Conservation (phyloP, 1,140 invertebrate species). For the Kradibia gibbosae region DNA sequence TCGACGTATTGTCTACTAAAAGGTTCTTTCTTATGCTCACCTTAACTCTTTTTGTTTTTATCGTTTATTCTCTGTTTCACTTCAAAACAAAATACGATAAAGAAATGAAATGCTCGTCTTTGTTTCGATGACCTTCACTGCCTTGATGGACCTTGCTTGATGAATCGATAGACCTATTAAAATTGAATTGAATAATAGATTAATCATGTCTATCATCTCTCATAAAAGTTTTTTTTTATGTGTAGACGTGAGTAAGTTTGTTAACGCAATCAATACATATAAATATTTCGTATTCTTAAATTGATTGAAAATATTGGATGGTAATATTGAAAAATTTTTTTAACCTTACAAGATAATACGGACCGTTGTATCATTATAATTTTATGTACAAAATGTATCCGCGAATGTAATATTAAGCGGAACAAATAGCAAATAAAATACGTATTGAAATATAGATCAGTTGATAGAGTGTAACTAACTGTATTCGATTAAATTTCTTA, state of each 20-base stretch:
- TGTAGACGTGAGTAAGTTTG: slow-evolving; percentile 27
- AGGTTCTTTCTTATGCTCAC: slow-evolving; percentile 55
- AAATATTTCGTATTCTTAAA: no score
- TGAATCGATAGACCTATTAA: slow-evolving; percentile 61
- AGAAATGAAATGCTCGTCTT: slow-evolving; percentile 55
- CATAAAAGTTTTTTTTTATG: slow-evolving; percentile 24
- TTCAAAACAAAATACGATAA: neutral
- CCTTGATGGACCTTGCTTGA: slow-evolving; percentile 56
- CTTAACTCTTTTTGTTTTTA: slow-evolving; percentile 39
- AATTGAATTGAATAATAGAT: slow-evolving; percentile 65
- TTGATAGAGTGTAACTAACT: no score
- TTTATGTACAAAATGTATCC: no score
- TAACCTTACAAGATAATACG: no score
- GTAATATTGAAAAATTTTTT: no score
- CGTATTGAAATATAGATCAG: no score
- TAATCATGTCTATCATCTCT: slow-evolving; percentile 25
- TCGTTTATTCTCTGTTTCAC: neutral
- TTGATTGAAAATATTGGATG: no score
- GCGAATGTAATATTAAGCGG: no score
- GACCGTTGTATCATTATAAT: no score
- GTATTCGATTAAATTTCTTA: no score
- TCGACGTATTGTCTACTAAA: slow-evolving; percentile 59
- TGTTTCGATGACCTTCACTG: slow-evolving; percentile 55
- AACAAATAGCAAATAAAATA: no score
- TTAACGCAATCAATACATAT: neutral